Evolutionary conservation across 37 sponge, comb jelly and placozoan genomes (phyloP).

Genomic region (Geodia barretti): DNA sequence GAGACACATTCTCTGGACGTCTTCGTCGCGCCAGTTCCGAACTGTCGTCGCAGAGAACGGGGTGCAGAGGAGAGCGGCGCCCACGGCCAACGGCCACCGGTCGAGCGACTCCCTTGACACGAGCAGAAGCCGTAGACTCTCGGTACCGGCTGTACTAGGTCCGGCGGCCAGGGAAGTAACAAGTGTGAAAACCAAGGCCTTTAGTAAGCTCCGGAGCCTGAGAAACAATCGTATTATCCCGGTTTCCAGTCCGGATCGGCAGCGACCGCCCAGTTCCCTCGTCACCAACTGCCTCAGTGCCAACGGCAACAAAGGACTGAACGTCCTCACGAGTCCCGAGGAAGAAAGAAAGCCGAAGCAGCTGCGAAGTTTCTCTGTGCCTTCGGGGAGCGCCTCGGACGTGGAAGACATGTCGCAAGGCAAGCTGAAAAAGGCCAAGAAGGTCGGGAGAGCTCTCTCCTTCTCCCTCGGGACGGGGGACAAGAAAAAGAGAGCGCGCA

Average conservation of each 20-base stretch:
- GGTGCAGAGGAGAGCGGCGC: not conserved
- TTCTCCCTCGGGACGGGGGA: slow-evolving; percentile 27
- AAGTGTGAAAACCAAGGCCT: not conserved
- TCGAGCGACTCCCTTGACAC: not conserved
- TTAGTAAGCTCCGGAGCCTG: not conserved
- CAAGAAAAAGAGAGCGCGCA: slow-evolving; percentile 6
- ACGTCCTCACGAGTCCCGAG: too few species aligned
- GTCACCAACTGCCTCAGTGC: not conserved
- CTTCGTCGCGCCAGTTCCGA: not conserved
- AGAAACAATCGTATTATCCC: not conserved
- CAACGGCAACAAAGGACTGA: not conserved
- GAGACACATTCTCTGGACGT: slow-evolving; percentile 1
- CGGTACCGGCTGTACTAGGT: not conserved
- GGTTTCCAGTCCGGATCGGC: not conserved
- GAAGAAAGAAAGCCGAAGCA: not conserved
- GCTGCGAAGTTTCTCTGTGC: not conserved
- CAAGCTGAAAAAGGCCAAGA: slow-evolving; percentile 18
- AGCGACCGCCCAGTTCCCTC: not conserved
- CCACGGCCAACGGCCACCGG: not conserved
- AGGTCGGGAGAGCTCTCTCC: slow-evolving; percentile 7
- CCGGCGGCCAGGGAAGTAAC: not conserved
- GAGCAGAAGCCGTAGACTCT: not conserved
- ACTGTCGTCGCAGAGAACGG: not conserved
- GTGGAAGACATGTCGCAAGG: not conserved
- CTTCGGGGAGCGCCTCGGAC: not conserved